Evolutionary conservation across 2,797 vertebrate genomes (phyloP), one percentile per base, ranked within the genome.

Genomic region (Gadopsis bispinosus): DNA sequence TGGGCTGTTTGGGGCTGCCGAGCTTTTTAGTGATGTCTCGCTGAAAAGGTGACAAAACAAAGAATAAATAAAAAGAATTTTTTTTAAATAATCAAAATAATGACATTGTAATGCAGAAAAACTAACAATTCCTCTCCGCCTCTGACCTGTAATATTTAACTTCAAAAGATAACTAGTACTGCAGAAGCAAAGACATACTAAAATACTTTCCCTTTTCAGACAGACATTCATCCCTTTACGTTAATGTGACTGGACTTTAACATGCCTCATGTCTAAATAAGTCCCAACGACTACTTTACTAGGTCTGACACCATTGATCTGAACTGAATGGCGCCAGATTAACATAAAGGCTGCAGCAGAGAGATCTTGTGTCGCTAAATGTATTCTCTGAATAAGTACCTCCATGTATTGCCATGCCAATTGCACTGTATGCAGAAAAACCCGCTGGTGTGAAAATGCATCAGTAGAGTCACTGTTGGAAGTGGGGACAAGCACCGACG

Each of bases 21-120:
- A 99, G 90, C 90, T 99, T 99, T 93, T 99, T 99, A 13, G 98
- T 99, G 92, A 99, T 97, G 93, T 99, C 98, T 91, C 97, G 95
- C 97, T 99, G 93, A 76, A 71, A 54, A 37, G 7, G 26, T 7
- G 35, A 77, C 2, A 53, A 73, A 77, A 43, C 80, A 14, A 37
- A 13, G 5, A 22, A 60, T n/a, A 7, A 20, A 29, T 16, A 20
- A 10, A 13, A 33, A 4, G 7, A 2, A 37, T 50, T 5, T 26
- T 26, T 26, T 26, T 26, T 26, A 26, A 6, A 2, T 2, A 39
- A 39, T 39, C 37, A 2, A 26, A 45, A 37, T 5, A 29, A 39
- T 22, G 13, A 51, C 19, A 29, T 14, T 3, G 47, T 4, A 51
- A 39, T 33, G 16, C 1, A 58, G 6, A 45, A 39, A 76, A 47